These are phyloP conservation scores for Pipra filicauda DNA, from an alignment of 2,113 vertebrate genomes.

Conservation along the genomic window DNA sequence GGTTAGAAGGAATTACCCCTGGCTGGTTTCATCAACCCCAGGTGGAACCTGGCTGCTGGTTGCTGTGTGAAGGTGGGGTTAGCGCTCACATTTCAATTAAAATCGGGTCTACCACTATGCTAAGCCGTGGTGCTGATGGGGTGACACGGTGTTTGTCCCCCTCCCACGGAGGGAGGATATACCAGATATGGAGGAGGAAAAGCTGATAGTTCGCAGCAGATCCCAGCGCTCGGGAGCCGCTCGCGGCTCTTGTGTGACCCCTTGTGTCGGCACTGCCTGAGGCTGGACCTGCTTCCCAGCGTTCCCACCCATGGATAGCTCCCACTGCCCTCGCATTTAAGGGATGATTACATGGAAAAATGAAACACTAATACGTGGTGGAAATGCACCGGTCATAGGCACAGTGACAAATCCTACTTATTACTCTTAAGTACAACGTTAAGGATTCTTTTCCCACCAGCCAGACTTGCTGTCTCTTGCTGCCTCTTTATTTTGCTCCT, in stretches of 20 bases:
- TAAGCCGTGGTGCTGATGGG: accelerated
- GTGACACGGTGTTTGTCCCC: neutral
- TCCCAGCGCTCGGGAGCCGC: neutral
- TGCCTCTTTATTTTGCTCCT: neutral
- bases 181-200: accelerated
- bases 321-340: accelerated
- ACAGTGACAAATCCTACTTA: accelerated
- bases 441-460: accelerated
- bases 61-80: neutral
- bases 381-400: accelerated
- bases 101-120: accelerated
- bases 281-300: neutral
- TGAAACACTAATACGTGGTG: accelerated
- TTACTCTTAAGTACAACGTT: too few species aligned
- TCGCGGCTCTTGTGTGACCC: neutral
- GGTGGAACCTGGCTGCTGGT: neutral
- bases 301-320: accelerated
- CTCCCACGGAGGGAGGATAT: accelerated
- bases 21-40: accelerated
- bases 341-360: accelerated
- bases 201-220: accelerated
- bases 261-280: neutral
- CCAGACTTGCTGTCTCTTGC: neutral
- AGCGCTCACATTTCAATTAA: neutral
- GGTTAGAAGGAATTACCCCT: neutral